A percentile compares a stretch with the other conserved stretches of the same genome.
These are phyloP conservation scores for Sarcophaga subvicina DNA, from an alignment of 2,888 invertebrate genomes.

Conservation along the genomic window DNA sequence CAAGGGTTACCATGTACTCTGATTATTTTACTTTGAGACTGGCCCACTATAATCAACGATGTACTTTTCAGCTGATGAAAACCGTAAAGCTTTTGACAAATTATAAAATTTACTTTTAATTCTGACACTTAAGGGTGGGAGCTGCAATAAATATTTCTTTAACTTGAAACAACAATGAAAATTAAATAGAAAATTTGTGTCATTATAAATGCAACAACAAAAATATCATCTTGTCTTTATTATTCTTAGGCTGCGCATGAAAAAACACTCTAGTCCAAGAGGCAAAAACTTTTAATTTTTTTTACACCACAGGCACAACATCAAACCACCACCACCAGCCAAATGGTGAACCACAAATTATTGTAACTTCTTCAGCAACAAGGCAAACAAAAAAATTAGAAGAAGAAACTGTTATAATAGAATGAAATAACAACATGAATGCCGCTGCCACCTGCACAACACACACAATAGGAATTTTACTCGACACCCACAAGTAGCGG, in stretches of 20 bases:
- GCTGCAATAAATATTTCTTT: conserved; percentile 35
- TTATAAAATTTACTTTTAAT: conserved; percentile 33
- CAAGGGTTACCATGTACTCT: no score
- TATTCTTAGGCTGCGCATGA: no score
- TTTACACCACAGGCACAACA: conserved; percentile 9
- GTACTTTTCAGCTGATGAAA: conserved; percentile 15
- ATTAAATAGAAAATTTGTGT: background rate
- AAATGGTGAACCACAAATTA: conserved; percentile 65
- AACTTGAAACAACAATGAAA: background rate
- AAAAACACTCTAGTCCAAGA: background rate
- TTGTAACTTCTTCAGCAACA: conserved; percentile 61
- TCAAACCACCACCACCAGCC: conserved; percentile 19
- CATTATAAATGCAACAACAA: conserved; percentile 33
- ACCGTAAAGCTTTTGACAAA: conserved; percentile 16
- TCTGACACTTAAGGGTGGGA: conserved; percentile 17
- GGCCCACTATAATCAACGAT: conserved; percentile 34
- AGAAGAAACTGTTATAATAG: no score
- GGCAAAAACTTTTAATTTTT: conserved; percentile 11
- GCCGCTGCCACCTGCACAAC: conserved; percentile 49
- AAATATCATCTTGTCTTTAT: no score
- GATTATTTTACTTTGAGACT: no score
- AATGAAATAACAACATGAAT: background rate
- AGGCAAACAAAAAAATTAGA: conserved; percentile 7
- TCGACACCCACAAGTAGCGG: conserved; percentile 40
- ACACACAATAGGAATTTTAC: conserved; percentile 43